Conservation (phyloP, 2,888 invertebrate species). For the Orthosia incerta region DNA sequence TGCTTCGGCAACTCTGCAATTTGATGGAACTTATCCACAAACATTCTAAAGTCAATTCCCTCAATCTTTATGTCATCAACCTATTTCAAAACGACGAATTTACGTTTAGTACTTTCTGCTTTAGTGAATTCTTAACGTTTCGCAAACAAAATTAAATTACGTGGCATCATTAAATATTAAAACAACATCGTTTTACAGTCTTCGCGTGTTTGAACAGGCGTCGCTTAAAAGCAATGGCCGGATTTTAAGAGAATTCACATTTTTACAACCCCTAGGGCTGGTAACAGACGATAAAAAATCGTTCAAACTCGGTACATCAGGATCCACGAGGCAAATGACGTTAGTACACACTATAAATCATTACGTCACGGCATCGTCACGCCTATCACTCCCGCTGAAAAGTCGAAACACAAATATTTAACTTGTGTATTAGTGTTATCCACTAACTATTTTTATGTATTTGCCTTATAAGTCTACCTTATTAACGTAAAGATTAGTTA, state of each 20-base stretch:
- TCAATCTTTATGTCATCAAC: conserved; percentile 16
- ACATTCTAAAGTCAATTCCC: conserved; percentile 18
- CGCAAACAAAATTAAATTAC: conserved; percentile 61
- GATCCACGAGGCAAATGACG: conserved; percentile 25
- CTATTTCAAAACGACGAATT: conserved; percentile 18
- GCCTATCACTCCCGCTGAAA: conserved; percentile 16
- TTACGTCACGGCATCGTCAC: conserved; percentile 36
- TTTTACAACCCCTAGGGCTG: conserved; percentile 58
- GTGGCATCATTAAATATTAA: conserved; percentile 62
- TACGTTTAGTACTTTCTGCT: conserved; percentile 24
- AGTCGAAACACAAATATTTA: conserved; percentile 18
- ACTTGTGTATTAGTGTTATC: conserved; percentile 5
- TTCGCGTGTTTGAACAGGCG: conserved; percentile 55
- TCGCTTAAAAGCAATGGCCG: conserved; percentile 52
- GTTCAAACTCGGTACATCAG: conserved; percentile 49
- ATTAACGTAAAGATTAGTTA: background rate
- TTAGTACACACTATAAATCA: conserved; percentile 54
- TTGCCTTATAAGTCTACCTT: background rate
- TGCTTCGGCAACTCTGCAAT: conserved; percentile 15
- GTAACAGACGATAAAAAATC: conserved; percentile 55
- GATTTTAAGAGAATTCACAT: conserved; percentile 52
- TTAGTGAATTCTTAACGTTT: conserved; percentile 44
- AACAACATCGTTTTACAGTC: conserved; percentile 58
- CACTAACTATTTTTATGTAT: conserved; percentile 5
- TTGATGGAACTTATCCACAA: conserved; percentile 22